Base-by-base conservation (phyloP, 2,888 invertebrate species). In the Hipparchia sbordonii region DNA sequence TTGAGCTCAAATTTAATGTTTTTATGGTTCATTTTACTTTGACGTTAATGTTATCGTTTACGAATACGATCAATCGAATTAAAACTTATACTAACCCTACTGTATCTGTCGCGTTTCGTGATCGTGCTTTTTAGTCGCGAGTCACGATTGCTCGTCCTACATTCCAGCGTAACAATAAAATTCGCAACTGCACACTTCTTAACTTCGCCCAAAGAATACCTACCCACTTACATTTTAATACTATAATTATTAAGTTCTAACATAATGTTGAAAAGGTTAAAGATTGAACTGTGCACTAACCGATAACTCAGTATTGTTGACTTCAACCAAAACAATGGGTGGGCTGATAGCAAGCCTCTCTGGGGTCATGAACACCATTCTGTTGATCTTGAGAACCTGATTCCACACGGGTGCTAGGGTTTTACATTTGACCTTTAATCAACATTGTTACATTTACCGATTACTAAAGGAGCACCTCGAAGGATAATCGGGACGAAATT, bases 251-350 rank as follows among this genome's bases (percentile, higher is more conserved):
- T 9, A 33, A 9, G 39, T 39, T 12, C 46, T 57, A 46, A 56
- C 9, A 45, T 57, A 67, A 56, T 57, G n/a, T 69, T 67, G 7
- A 46, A 52, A 68, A 65, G 54, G 52, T 62, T 33, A 66, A 46
- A 52, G 45, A 48, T 70, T 73, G 70, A 65, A 57, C 71, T 72
- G 33, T 48, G 62, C 62, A 77, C 79, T 79, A 77, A 89, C 89
- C 76, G 78, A 23, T n/a, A 78, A 70, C 52, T 94, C 89, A 0
- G 80, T 81, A 75, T 91, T 89, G 62, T 85, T 87, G 0, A 95
- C 81, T 82, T 95, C 94, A 5, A 95, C 73, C 0, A 90, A 79
- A 1, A 93, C 81, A 0, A 85, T 72, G 0, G 94, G 94, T 0
- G 95, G 92, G 77, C 85, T 85, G 0, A 74, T 78, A 0, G 76